These are phyloP conservation scores for Ambastaia sidthimunki DNA, from an alignment of 2,797 vertebrate genomes.

Conservation along the genomic window DNA sequence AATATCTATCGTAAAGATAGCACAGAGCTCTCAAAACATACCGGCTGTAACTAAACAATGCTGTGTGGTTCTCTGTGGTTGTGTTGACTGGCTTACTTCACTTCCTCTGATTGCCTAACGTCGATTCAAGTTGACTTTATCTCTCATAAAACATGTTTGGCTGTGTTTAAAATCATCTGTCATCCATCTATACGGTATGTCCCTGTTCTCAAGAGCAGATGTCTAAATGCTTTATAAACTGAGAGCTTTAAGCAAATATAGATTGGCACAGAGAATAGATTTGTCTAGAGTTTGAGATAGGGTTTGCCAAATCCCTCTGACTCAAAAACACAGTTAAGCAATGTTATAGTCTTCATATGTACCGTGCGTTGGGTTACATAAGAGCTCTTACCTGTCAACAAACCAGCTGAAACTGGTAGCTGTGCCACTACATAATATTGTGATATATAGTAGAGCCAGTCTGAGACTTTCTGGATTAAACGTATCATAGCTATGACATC, in stretches of 20 bases:
- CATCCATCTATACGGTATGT: neutral
- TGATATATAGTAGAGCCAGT: neutral
- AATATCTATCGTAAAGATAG: neutral
- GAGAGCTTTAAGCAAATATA: slow-evolving; percentile 34
- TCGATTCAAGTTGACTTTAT: slow-evolving; percentile 5
- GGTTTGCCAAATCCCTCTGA: neutral
- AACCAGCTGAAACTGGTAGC: slow-evolving; percentile 17
- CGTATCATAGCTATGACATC: too few species aligned
- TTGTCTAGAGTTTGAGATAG: neutral
- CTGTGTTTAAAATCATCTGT: neutral
- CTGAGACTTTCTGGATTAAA: neutral
- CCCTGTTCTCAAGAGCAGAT: neutral
- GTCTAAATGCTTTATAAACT: neutral
- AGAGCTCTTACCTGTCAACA: slow-evolving; percentile 35
- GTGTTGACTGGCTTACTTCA: slow-evolving; percentile 25
- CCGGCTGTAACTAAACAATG: slow-evolving; percentile 5
- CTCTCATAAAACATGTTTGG: neutral
- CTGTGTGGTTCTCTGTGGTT: neutral
- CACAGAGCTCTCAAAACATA: neutral
- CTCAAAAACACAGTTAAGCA: slow-evolving; percentile 12
- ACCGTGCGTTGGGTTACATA: slow-evolving; percentile 25
- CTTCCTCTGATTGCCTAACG: slow-evolving; percentile 36
- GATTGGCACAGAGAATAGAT: neutral
- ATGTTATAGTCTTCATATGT: slow-evolving; percentile 30
- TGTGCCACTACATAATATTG: neutral